Conservation (phyloP, 2,113 vertebrate species). For the Lontra canadensis region DNA sequence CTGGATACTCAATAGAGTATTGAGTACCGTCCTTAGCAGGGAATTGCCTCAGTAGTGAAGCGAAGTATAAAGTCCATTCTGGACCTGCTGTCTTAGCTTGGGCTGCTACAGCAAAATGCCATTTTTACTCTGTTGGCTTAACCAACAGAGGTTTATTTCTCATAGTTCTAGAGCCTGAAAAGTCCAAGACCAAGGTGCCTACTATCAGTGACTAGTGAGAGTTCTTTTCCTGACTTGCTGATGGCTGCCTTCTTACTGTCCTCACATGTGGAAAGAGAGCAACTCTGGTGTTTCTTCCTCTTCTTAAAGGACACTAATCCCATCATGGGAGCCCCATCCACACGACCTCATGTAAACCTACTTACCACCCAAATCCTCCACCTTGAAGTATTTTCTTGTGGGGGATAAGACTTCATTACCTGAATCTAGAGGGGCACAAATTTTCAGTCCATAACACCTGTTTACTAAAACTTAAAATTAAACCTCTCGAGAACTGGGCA, state of each 20-base stretch:
- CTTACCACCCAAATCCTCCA: neutral
- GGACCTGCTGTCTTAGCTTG: neutral
- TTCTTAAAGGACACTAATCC: neutral
- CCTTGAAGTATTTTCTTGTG: neutral
- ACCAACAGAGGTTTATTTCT: neutral
- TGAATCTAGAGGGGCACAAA: neutral
- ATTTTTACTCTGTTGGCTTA: neutral
- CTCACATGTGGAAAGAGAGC: neutral
- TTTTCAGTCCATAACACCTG: neutral
- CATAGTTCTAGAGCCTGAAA: neutral
- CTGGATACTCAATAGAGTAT: neutral
- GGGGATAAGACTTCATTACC: neutral
- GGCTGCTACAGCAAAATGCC: neutral
- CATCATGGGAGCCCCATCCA: neutral
- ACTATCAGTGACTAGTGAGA: neutral
- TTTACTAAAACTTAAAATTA: neutral
- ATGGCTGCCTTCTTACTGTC: neutral
- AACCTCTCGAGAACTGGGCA: neutral
- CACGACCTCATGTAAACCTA: neutral
- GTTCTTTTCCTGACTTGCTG: neutral
- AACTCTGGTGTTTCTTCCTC: neutral
- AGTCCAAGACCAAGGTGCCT: neutral
- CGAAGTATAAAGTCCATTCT: neutral
- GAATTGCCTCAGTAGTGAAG: neutral
- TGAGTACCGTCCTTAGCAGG: neutral